Conservation (phyloP, 92 coral and sea anemone species). For the Nematostella vectensis region DNA sequence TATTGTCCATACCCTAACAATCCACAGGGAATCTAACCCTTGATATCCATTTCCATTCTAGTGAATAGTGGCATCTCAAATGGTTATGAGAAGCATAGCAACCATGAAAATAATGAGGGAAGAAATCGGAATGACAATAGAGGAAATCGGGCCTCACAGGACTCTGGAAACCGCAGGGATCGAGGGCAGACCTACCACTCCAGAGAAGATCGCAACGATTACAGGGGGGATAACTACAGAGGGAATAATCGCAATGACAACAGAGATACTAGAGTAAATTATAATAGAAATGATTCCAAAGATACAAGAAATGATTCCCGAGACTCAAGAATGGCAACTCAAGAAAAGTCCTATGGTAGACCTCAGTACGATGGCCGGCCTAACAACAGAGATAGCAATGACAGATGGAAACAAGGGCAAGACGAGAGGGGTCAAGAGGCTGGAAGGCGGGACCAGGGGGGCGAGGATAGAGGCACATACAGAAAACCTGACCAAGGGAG, state of each 20-base stretch:
- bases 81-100: slow-evolving; percentile 11
- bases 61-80: slow-evolving; percentile 7
- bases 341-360: slow-evolving; percentile 25
- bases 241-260: background rate
- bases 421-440: slow-evolving; percentile 11
- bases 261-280: slow-evolving; percentile 11
- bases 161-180: background rate
- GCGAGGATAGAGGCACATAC: slow-evolving; percentile 11
- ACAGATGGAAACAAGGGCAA: slow-evolving; percentile 14
- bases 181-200: slow-evolving; percentile 14
- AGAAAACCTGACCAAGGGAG: slow-evolving; percentile 37
- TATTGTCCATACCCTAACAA: too few species aligned
- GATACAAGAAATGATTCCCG: slow-evolving; percentile 8
- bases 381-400: slow-evolving; percentile 7
- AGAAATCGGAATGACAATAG: slow-evolving; percentile 1
- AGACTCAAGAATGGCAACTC: slow-evolving; percentile 23
- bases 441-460: slow-evolving; percentile 3
- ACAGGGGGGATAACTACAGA: slow-evolving; percentile 6
- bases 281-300: background rate
- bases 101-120: slow-evolving; percentile 7
- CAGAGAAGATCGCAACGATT: slow-evolving; percentile 23
- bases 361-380: slow-evolving; percentile 22
- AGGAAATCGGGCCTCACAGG: slow-evolving; percentile 5
- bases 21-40: too few species aligned
- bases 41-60: too few species aligned